Evolutionary conservation across 1,140 invertebrate species (phyloP).

Genomic region (Telenomus remus): DNA sequence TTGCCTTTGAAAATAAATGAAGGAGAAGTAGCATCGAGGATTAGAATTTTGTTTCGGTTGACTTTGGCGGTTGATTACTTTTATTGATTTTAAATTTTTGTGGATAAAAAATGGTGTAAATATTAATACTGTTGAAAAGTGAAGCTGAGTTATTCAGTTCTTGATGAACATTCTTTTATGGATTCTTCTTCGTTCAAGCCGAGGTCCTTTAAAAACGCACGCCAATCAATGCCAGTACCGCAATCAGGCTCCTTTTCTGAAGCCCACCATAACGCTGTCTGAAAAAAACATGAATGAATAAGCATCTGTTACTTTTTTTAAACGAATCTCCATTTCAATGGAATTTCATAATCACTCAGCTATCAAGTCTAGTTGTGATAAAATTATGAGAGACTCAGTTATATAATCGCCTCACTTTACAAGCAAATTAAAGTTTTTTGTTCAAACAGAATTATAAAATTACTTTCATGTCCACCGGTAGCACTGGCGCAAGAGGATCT

Average conservation of each 20-base stretch:
- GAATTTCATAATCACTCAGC: too few relatives aligned
- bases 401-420: background rate
- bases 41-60: too few relatives aligned
- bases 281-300: conserved; percentile 38
- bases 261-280: conserved; percentile 74
- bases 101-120: too few relatives aligned
- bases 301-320: background rate
- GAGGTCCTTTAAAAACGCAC: conserved; percentile 74
- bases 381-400: too few relatives aligned
- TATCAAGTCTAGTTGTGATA: background rate
- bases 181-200: conserved; percentile 66
- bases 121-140: too few relatives aligned
- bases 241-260: conserved; percentile 69
- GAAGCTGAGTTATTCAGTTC: conserved; percentile 4
- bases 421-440: background rate
- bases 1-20: too few relatives aligned
- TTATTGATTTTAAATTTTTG: too few relatives aligned
- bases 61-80: too few relatives aligned
- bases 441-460: conserved; percentile 4
- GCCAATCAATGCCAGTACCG: conserved; percentile 73
- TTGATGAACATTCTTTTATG: conserved; percentile 11
- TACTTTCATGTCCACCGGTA: conserved; percentile 77
- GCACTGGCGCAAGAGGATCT: conserved; percentile 74
- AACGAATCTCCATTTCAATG: too few relatives aligned
- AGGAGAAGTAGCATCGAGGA: too few relatives aligned